Base-by-base conservation (phyloP, 2,888 invertebrate species). In the Orthosia cruda region DNA sequence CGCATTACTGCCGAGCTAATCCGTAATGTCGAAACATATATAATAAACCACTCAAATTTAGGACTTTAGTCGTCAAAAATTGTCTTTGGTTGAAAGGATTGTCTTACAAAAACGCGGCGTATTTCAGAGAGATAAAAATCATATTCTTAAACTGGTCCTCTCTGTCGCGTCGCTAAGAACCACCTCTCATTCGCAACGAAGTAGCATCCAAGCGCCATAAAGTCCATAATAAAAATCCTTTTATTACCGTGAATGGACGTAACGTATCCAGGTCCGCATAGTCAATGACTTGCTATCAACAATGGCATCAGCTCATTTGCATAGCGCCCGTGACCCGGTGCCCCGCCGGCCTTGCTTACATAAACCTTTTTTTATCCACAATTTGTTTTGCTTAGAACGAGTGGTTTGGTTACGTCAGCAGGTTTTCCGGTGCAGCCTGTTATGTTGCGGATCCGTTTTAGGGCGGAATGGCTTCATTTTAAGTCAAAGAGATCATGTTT, bases 251-350 rank as follows among this genome's bases (percentile, higher is more conserved):
- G 62, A 77, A 74, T 77, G 77, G 80, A 78, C 76, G 70, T 74
- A 77, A 70, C 81, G 74, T 83, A 84, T 85, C 86, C 83, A 87
- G 86, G 87, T 85, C 84, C 83, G 86, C 73, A 74, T 87, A 84
- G 84, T 86, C 84, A 89, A 88, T 88, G 87, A 88, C 87, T 86
- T 62, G 88, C 83, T 91, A 92, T 93, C 93, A 89, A 92, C 94
- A 92, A 93, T 93, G 88, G 90, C 91, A 92, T 92, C 93, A 88
- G 87, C 89, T 93, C 89, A 94, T 94, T 95, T 94, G 94, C 95
- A 95, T 94, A 88, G 86, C 91, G 95, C 90, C 94, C 95, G 92
- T 95, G 95, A 95, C 95, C 95, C 87, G 91, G 59, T 94, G 93
- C 85, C 92, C 92, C 89, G 89, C 55, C 81, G 91, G 91, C 93